Percentiles rank a stretch among this genome's conserved stretches.
phyloP scores from a whole-genome alignment of 2,797 vertebrate species.

The Poeciliopsis turneri region DNA sequence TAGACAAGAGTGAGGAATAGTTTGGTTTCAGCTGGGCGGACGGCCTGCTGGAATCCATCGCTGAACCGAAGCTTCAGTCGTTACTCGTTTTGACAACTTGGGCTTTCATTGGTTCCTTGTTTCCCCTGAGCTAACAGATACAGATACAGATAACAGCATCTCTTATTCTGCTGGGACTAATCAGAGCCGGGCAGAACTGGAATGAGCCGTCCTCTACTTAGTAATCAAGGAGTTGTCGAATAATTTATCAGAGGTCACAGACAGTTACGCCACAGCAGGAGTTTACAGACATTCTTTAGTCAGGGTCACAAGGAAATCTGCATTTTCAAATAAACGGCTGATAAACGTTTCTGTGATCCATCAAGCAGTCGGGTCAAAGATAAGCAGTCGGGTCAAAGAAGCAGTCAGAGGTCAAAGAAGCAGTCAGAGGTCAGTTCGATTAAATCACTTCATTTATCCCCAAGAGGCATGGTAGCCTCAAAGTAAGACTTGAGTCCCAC shows the following conservation, averaged over 20 bases:
- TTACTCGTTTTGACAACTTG: background rate
- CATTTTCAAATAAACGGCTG: constrained; percentile 1
- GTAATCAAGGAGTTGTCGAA: constrained; percentile 43
- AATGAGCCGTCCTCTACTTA: constrained; percentile 43
- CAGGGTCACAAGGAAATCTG: constrained; percentile 29
- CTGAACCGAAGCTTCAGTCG: background rate
- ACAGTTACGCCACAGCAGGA: constrained; percentile 10
- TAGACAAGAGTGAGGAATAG: constrained; percentile 56
- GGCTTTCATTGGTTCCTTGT: background rate
- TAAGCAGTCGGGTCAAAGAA: background rate
- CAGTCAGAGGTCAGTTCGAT: background rate
- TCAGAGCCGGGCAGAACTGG: constrained; percentile 39
- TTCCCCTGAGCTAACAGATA: background rate
- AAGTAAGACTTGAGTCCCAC: background rate
- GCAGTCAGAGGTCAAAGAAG: background rate
- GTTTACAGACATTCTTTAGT: constrained; percentile 10
- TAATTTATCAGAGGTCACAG: constrained; percentile 50
- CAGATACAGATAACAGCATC: constrained; percentile 4
- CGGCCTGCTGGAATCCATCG: background rate
- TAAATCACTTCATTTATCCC: background rate
- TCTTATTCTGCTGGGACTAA: constrained; percentile 20
- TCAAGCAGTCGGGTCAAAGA: background rate
- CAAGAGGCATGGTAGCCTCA: background rate
- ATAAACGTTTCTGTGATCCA: background rate
- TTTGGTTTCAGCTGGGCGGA: constrained; percentile 36